Percentiles rank a stretch among this genome's conserved stretches.
Conservation (phyloP, 1,140 invertebrate species). For the Drosophila tropicalis region DNA sequence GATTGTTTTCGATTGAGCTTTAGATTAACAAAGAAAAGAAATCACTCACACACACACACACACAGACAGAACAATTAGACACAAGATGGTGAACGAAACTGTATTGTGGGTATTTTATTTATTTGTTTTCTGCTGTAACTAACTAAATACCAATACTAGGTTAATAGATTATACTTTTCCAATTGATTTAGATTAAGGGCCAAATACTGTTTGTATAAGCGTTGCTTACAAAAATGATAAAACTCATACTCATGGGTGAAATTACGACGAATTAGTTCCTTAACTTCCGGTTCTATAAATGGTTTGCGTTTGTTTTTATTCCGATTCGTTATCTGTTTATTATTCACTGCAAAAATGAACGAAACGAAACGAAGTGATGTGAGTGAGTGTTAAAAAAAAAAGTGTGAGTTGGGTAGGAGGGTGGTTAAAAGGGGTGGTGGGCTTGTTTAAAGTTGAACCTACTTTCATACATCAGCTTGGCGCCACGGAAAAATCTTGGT, state of each 20-base stretch:
- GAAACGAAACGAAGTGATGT: neutral
- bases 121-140: constrained; percentile 13
- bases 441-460: constrained; percentile 34
- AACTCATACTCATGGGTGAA: constrained; percentile 96
- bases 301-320: constrained; percentile 81
- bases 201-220: constrained; percentile 91
- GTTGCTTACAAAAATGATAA: constrained; percentile 94
- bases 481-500: constrained; percentile 91
- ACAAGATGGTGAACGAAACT: neutral
- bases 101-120: constrained; percentile 28
- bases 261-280: constrained; percentile 92
- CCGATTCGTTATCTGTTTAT: constrained; percentile 71
- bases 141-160: constrained; percentile 16
- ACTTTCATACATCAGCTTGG: constrained; percentile 83
- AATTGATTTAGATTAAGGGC: constrained; percentile 85
- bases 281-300: constrained; percentile 90
- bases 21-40: constrained; percentile 34
- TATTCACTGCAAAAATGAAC: constrained; percentile 54
- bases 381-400: neutral
- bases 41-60: constrained; percentile 38
- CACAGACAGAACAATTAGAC: constrained; percentile 25
- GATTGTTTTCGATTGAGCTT: constrained; percentile 24
- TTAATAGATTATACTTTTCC: constrained; percentile 53
- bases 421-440: neutral
- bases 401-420: neutral